phyloP scores from a whole-genome alignment of 2,888 invertebrate species.

The Sphaerophoria taeniata region DNA sequence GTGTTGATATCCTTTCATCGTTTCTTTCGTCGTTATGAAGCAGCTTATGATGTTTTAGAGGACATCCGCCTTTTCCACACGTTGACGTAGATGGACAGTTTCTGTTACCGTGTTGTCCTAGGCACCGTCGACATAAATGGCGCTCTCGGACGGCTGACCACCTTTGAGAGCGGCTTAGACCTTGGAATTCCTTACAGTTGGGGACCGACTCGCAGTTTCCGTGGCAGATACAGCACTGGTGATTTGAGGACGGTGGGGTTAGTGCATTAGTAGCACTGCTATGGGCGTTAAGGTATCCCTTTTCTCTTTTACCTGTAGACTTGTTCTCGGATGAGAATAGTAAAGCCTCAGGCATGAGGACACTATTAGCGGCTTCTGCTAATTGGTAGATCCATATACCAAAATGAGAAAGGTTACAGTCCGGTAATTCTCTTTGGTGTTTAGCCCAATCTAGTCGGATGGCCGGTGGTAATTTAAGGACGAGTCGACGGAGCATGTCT shows the following conservation, averaged over 20 bases:
- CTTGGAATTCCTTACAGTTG: neutral
- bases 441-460: conserved; percentile 14
- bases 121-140: no score
- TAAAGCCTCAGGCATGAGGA: neutral
- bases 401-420: neutral
- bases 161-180: neutral
- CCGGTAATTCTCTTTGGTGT: neutral
- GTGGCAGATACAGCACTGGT: neutral
- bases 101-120: neutral
- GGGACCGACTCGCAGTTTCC: neutral
- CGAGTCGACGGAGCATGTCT: neutral
- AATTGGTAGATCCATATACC: neutral
- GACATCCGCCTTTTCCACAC: neutral
- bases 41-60: conserved; percentile 15
- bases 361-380: conserved; percentile 5
- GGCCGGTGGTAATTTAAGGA: neutral
- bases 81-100: neutral
- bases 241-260: neutral
- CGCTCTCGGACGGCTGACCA: neutral
- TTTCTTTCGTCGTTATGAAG: neutral
- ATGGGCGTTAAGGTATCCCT: neutral
- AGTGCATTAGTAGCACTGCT: no score
- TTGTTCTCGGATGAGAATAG: neutral
- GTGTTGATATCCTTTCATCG: neutral
- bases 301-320: neutral